Evolutionary conservation across 2,888 invertebrate species (phyloP).

Genomic region (Cyrtodaria siliqua): DNA sequence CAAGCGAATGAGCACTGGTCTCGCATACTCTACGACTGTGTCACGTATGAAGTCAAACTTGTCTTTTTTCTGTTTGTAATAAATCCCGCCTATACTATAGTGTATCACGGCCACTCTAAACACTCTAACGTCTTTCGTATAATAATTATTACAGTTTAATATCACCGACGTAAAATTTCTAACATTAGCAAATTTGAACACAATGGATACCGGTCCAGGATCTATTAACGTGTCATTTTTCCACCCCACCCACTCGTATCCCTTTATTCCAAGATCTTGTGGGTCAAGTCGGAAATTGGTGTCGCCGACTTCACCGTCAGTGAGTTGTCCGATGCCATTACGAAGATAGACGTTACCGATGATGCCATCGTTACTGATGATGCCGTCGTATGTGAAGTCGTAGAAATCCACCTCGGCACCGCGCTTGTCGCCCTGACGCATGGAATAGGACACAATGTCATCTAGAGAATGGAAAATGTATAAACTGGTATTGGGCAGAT

Average conservation of each 20-base stretch:
- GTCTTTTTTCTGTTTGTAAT: conserved; percentile 92
- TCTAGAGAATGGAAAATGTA: conserved; percentile 87
- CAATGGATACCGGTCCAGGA: conserved; percentile 89
- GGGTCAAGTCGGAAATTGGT: conserved; percentile 91
- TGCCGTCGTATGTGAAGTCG: conserved; percentile 94
- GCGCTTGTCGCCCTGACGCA: conserved; percentile 95
- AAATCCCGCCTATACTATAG: conserved; percentile 92
- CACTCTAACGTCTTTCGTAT: conserved; percentile 93
- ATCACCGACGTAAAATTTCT: conserved; percentile 94
- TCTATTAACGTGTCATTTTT: conserved; percentile 88
- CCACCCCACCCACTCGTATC: conserved; percentile 97
- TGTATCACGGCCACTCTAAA: conserved; percentile 92
- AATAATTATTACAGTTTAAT: conserved; percentile 94
- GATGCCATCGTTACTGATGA: conserved; percentile 87
- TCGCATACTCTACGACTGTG: conserved; percentile 92
- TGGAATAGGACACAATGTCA: conserved; percentile 94
- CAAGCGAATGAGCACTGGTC: conserved; percentile 93
- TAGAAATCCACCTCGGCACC: conserved; percentile 93
- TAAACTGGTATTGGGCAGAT: no score
- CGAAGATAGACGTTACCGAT: conserved; percentile 87
- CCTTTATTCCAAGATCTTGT: conserved; percentile 89
- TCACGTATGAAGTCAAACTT: conserved; percentile 90
- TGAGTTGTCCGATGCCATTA: conserved; percentile 94
- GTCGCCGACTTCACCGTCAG: conserved; percentile 93
- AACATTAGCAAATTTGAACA: conserved; percentile 95